These are phyloP conservation scores for Papilio xuthus DNA, from an alignment of 1,140 invertebrate species.

Conservation along the genomic window DNA sequence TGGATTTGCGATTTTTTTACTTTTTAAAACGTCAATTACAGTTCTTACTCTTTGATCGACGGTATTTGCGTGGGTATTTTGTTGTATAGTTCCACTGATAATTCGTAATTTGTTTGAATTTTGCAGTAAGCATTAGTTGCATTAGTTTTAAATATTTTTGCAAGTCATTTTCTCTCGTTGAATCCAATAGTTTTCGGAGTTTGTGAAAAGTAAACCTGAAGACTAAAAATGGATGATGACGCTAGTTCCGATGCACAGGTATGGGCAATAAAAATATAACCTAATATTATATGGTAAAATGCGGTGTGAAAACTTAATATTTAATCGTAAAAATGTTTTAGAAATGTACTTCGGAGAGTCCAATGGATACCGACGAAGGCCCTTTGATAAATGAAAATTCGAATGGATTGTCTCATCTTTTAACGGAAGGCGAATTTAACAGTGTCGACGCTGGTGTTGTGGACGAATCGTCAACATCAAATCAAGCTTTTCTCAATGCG, in stretches of 20 bases:
- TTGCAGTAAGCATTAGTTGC: neutral
- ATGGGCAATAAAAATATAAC: slow-evolving; percentile 38
- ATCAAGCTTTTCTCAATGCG: slow-evolving; percentile 74
- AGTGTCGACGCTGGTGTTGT: slow-evolving; percentile 70
- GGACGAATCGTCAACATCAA: slow-evolving; percentile 73
- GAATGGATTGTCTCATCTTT: slow-evolving; percentile 71
- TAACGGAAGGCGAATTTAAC: slow-evolving; percentile 74
- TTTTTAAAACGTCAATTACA: no score
- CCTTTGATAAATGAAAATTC: slow-evolving; percentile 76
- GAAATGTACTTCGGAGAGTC: slow-evolving; percentile 67
- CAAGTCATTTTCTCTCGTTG: slow-evolving; percentile 10
- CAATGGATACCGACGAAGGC: slow-evolving; percentile 75
- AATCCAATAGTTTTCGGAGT: neutral
- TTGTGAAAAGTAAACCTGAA: neutral
- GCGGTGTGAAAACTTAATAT: neutral
- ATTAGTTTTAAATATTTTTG: slow-evolving; percentile 22
- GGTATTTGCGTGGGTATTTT: neutral
- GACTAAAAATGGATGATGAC: slow-evolving; percentile 69
- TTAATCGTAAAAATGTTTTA: slow-evolving; percentile 46
- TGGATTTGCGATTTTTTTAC: no score
- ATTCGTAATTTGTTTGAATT: slow-evolving; percentile 42
- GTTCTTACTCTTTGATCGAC: no score
- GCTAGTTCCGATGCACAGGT: slow-evolving; percentile 71
- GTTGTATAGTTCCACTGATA: neutral
- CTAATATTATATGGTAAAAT: neutral